phyloP scores from a whole-genome alignment of 1,140 invertebrate genomes.

The Thereuonema tuberculata region DNA sequence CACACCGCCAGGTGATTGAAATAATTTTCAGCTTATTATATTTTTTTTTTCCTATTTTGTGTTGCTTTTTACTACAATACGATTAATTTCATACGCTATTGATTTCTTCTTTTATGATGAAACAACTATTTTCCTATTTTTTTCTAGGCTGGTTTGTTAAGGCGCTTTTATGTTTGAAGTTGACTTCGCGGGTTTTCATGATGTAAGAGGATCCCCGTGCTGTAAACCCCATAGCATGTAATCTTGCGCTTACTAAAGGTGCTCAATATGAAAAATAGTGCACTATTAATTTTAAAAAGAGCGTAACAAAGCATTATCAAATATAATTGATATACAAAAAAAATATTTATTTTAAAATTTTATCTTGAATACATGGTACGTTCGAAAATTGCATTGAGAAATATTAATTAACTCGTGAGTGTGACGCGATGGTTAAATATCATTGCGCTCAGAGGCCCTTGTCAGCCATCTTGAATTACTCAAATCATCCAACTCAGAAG shows the following conservation, averaged over 20 bases:
- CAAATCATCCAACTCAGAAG: neutral
- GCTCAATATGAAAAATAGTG: neutral
- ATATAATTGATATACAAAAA: neutral
- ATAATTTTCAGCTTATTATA: too few relatives aligned
- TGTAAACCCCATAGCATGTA: neutral
- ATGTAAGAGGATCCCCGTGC: neutral
- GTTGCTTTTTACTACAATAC: too few relatives aligned
- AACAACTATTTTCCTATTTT: too few relatives aligned
- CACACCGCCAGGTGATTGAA: too few relatives aligned
- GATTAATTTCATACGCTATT: too few relatives aligned
- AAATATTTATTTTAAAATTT: neutral
- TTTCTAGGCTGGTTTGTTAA: too few relatives aligned
- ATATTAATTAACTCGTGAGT: neutral
- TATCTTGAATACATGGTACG: neutral
- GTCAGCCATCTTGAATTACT: constrained; percentile 4
- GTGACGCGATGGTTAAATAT: neutral
- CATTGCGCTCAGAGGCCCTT: neutral
- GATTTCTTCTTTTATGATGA: too few relatives aligned
- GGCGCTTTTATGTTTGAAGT: too few relatives aligned
- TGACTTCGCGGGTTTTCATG: too few relatives aligned
- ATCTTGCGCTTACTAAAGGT: neutral
- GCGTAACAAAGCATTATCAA: neutral
- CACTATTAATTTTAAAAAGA: neutral
- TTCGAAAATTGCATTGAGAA: neutral
- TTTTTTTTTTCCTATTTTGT: too few relatives aligned